A percentile compares a stretch with the other conserved stretches of the same genome.
phyloP scores from a whole-genome alignment of 2,888 invertebrate species.

The Apoda limacodes region DNA sequence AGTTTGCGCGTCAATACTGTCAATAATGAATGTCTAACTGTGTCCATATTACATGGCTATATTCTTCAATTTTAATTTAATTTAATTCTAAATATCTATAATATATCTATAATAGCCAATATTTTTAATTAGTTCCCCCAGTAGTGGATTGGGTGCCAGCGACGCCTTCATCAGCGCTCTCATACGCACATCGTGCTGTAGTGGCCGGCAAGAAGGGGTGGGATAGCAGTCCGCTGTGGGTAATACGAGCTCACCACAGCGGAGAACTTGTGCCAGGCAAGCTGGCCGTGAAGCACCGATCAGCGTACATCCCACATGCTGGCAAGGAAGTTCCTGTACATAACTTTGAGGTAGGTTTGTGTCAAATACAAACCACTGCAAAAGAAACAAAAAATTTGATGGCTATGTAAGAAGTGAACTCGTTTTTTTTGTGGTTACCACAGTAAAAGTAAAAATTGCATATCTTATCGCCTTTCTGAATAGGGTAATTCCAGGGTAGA shows the following conservation, averaged over 20 bases:
- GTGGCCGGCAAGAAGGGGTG: conserved; percentile 53
- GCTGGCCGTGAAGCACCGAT: conserved; percentile 42
- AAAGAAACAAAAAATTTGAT: too few relatives aligned
- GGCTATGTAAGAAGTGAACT: too few relatives aligned
- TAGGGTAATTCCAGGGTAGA: too few relatives aligned
- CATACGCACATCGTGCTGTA: conserved; percentile 36
- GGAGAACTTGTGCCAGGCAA: conserved; percentile 56
- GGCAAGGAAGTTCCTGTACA: conserved; percentile 52
- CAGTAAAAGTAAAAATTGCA: too few relatives aligned
- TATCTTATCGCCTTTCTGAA: too few relatives aligned
- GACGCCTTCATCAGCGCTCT: conserved; percentile 31
- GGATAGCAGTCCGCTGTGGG: conserved; percentile 56
- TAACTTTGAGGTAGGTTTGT: conserved; percentile 47
- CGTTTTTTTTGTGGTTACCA: too few relatives aligned
- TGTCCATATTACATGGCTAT: too few relatives aligned
- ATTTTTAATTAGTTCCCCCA: too few relatives aligned
- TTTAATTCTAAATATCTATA: background rate
- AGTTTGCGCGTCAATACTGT: too few relatives aligned
- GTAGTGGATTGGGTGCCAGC: conserved; percentile 44
- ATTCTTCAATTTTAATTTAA: too few relatives aligned
- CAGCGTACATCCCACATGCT: conserved; percentile 45
- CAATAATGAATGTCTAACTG: too few relatives aligned
- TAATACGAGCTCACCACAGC: conserved; percentile 50
- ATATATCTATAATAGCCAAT: background rate
- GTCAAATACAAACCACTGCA: background rate